These are phyloP conservation scores for Lophius piscatorius DNA, from an alignment of 2,113 vertebrate species.

Conservation along the genomic window DNA sequence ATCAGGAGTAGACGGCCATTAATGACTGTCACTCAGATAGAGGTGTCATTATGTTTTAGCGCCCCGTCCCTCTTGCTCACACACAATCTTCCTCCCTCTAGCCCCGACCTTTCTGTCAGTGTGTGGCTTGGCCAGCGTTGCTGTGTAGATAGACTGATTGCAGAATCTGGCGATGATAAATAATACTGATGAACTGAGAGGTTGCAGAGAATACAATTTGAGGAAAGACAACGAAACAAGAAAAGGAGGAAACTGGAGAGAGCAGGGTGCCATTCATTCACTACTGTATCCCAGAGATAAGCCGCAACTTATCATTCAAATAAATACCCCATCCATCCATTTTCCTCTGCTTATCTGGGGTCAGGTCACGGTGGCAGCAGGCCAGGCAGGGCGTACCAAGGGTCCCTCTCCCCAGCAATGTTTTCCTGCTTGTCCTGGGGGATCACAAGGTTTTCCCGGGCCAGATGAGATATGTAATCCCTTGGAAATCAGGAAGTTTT, in stretches of 20 bases:
- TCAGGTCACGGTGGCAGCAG: too few relatives aligned
- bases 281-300: not conserved
- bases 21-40: slow-evolving; percentile 21
- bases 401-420: too few relatives aligned
- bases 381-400: too few relatives aligned
- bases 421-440: too few relatives aligned
- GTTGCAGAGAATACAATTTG: slow-evolving; percentile 62
- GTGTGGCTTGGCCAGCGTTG: slow-evolving; percentile 72
- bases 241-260: slow-evolving; percentile 13
- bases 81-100: too few relatives aligned
- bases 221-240: slow-evolving; percentile 34
- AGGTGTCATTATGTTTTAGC: slow-evolving; percentile 26
- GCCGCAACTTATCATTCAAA: slow-evolving; percentile 10
- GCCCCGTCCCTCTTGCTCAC: too few relatives aligned
- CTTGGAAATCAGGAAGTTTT: too few relatives aligned
- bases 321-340: too few relatives aligned
- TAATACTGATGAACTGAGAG: slow-evolving; percentile 76
- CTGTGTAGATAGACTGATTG: slow-evolving; percentile 74
- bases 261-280: slow-evolving; percentile 34
- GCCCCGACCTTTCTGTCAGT: slow-evolving; percentile 26
- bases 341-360: too few relatives aligned
- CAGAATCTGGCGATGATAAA: slow-evolving; percentile 76
- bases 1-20: slow-evolving; percentile 20
- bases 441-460: too few relatives aligned
- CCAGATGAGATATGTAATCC: too few relatives aligned